Percentiles rank a stretch among this genome's conserved stretches.
Evolutionary conservation across 2,797 vertebrate genomes (phyloP).

Genomic region (Vireo griseus): DNA sequence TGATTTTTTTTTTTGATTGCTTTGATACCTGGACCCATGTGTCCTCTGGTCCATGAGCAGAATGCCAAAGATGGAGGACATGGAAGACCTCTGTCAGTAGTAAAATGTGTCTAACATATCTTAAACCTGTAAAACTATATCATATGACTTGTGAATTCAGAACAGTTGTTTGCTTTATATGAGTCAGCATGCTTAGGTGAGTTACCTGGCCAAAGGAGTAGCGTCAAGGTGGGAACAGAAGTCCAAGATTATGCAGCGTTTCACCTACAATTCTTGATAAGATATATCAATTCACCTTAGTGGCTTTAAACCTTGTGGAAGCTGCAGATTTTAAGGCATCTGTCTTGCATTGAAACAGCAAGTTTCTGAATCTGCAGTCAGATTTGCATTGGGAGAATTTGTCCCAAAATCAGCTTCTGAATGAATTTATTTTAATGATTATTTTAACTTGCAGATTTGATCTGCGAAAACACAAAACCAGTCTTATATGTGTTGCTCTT

Average conservation of each 20-base stretch:
- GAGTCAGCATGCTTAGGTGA: background rate
- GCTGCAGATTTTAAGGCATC: background rate
- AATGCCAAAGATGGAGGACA: background rate
- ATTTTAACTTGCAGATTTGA: background rate
- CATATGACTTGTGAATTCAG: background rate
- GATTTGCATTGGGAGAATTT: background rate
- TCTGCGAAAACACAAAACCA: background rate
- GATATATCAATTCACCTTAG: background rate
- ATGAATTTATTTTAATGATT: background rate
- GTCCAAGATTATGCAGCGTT: background rate
- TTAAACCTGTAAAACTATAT: background rate
- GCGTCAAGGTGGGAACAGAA: background rate
- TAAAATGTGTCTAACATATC: background rate
- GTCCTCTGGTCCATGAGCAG: background rate
- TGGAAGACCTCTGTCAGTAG: background rate
- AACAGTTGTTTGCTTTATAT: background rate
- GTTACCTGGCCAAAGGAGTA: background rate
- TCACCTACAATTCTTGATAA: background rate
- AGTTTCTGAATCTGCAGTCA: background rate
- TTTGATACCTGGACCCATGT: background rate
- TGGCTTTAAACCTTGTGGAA: background rate
- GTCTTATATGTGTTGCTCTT: background rate
- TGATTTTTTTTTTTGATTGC: background rate
- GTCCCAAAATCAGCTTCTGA: background rate
- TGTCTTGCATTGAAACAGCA: background rate